Evolutionary conservation across 2,797 vertebrate species (phyloP), one percentile per base, ranked within the genome.

Genomic region (Diplodus puntazzo): DNA sequence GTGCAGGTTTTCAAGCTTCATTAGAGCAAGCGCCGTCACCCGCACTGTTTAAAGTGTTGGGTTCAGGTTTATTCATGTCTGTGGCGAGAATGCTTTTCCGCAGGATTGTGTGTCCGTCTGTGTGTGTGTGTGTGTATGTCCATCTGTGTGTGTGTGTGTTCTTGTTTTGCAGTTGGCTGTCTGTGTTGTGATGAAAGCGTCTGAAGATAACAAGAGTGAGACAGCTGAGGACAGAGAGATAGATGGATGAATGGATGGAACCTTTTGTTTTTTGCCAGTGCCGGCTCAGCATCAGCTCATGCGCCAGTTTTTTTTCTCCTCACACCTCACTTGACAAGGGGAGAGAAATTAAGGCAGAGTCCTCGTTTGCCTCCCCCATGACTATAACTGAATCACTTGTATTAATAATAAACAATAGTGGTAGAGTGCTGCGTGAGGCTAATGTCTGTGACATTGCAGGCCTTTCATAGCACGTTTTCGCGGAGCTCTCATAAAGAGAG

Each of bases 401-500:
- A 27, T 71, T 23, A 67, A 67, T 75, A 54, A 72, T 57, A 39
- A 16, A 58, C 27, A 52, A 20, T 13, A 12, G 14, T 55, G 53
- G 3, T 71, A 16, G 34, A 25, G 30, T 30, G 34, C 55, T 61
- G 57, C 69, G 45, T 57, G 45, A 61, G 46, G 43, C 48, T 57
- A 34, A 49, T 80, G 69, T 79, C 67, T 69, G 58, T 48, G 54
- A 53, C 66, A 78, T 55, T 45, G 1, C 34, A 43, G 61, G 67
- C 57, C 83, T 85, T 81, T 81, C 14, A 25, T 52, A 42, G 57
- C 72, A 63, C 21, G 17, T 80, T 87, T 34, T 80, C 34, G 18
- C 73, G 45, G 13, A 71, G 60, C 58, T 59, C 64, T n/a, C 61
- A 65, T 48, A 52, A 67, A 85, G 60, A 54, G 82, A 74, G 65